Percentiles rank a stretch among this genome's conserved stretches.
Evolutionary conservation across 2,113 vertebrate species (phyloP).

Genomic region (Mohoua ochrocephala): DNA sequence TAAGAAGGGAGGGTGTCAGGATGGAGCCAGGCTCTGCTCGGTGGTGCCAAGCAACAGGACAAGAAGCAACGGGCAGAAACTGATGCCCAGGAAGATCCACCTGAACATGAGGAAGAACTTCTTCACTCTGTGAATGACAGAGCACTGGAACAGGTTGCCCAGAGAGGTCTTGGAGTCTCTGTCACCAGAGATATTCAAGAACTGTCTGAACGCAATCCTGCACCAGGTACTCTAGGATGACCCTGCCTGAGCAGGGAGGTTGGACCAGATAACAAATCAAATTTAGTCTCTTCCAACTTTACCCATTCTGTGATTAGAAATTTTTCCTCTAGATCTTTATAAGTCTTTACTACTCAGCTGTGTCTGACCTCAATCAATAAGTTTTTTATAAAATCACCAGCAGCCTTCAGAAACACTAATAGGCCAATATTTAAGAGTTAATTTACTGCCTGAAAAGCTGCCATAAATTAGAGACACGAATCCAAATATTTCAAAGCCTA

Average conservation of each 20-base stretch:
- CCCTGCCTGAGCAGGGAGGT: neutral
- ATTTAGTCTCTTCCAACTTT: neutral
- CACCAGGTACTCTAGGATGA: neutral
- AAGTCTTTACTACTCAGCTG: neutral
- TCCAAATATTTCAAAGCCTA: neutral
- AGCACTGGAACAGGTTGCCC: neutral
- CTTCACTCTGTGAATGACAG: neutral
- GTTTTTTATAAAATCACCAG: neutral
- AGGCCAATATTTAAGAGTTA: neutral
- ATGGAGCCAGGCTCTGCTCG: neutral
- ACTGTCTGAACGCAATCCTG: neutral
- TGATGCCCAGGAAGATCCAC: neutral
- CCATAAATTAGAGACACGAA: neutral
- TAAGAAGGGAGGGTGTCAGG: neutral
- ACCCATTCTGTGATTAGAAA: neutral
- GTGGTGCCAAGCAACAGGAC: neutral
- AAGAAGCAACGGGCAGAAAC: neutral
- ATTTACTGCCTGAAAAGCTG: neutral
- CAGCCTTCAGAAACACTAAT: neutral
- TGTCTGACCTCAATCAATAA: neutral
- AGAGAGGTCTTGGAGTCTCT: neutral
- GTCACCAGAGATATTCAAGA: neutral
- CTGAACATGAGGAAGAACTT: neutral
- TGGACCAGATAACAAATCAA: neutral
- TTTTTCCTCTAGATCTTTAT: neutral